Evolutionary conservation across 2,113 vertebrate genomes (phyloP), one percentile per base, ranked within the genome.

Genomic region (Hucho hucho): DNA sequence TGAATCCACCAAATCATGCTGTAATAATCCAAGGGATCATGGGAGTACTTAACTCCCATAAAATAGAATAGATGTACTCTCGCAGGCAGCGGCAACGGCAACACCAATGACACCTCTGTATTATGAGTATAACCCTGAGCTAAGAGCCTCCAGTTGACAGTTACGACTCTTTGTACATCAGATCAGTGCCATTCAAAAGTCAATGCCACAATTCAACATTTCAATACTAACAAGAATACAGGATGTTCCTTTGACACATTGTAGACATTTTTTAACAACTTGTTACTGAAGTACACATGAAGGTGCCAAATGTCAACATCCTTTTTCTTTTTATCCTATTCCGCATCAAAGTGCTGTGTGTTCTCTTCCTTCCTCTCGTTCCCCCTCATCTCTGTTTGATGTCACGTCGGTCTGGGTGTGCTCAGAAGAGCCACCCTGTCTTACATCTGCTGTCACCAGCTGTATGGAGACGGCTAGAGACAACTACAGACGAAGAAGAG

Each of bases 401-500:
- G 75, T 71, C 78, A 75, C 76, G 47, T 75, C 76, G 75, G 43
- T 49, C 56, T 63, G 68, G 75, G 43, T 43, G 63, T 63, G 68
- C n/a, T 32, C 69, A 29, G 37, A 47, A 22, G 32, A 18, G 66
- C 12, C 32, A 4, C 18, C 4, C 37, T 64, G 56, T 69, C 75
- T 43, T 64, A 72, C 67, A 25, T 65, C 64, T 53, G 22, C 74
- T 37, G 64, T 73, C 83, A 73, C 72, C 70, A 73, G 72, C 69
- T 72, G 73, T 5, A 75, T 47, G 25, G 46, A 65, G 74, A 29
- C 7, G 6, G 56, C 56, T 26, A 26, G 14, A 24, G 69, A 66
- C 53, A 22, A 26, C 11, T 20, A 22, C 6, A 24, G n/a, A 11
- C 6, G 69, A 65, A 49, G 64, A 64, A 26, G 11, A 29, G 64